Percentiles rank a stretch among this genome's conserved stretches.
These are phyloP conservation scores for Alexandromys fortis DNA, from an alignment of 2,113 vertebrate genomes.

Conservation along the genomic window DNA sequence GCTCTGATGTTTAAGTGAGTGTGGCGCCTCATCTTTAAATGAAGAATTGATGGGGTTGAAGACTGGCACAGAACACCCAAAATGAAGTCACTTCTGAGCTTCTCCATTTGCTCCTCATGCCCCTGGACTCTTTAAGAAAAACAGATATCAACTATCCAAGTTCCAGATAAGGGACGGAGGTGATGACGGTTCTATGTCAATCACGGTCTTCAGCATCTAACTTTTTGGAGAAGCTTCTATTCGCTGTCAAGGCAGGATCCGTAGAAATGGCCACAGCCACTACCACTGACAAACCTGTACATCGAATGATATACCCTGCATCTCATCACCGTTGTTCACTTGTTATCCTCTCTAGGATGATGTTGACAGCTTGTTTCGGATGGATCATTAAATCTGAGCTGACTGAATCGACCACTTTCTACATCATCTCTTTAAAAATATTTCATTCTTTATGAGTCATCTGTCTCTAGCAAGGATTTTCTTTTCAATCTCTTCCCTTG, in stretches of 20 bases:
- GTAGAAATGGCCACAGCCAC: background rate
- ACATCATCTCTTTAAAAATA: background rate
- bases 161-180: background rate
- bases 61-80: background rate
- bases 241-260: background rate
- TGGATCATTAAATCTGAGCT: background rate
- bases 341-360: background rate
- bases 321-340: background rate
- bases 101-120: background rate
- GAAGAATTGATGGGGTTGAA: background rate
- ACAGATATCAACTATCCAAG: background rate
- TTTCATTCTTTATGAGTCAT: background rate
- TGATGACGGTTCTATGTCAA: background rate
- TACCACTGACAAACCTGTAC: background rate
- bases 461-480: background rate
- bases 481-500: background rate
- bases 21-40: background rate
- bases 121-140: background rate
- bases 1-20: background rate
- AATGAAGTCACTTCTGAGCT: background rate
- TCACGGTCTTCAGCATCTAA: background rate
- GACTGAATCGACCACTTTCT: background rate
- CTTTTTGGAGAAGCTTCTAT: background rate
- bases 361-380: background rate
- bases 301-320: background rate